These are phyloP conservation scores for Proctacanthus coquilletti DNA, from an alignment of 1,140 invertebrate genomes.

Conservation along the genomic window DNA sequence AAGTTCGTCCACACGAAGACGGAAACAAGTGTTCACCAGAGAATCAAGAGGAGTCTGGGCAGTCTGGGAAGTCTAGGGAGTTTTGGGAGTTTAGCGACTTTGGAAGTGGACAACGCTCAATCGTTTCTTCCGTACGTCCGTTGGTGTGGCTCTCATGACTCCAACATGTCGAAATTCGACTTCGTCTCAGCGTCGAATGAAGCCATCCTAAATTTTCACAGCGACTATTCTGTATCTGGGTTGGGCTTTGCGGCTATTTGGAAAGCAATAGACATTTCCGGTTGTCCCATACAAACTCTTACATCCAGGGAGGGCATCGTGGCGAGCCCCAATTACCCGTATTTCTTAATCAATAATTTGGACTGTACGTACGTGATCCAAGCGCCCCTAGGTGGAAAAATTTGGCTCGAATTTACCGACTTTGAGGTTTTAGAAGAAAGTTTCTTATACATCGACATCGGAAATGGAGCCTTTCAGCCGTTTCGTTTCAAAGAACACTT, in stretches of 20 bases:
- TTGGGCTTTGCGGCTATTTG: slow-evolving; percentile 48
- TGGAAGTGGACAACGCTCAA: slow-evolving; percentile 10
- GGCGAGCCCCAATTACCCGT: slow-evolving; percentile 49
- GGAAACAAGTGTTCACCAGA: too few relatives aligned
- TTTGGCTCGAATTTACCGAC: slow-evolving; percentile 47
- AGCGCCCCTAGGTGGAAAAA: slow-evolving; percentile 39
- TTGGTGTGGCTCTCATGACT: slow-evolving; percentile 39
- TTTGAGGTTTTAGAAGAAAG: slow-evolving; percentile 40
- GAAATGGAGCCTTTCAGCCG: slow-evolving; percentile 34
- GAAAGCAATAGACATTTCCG: slow-evolving; percentile 47
- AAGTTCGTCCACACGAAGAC: too few relatives aligned
- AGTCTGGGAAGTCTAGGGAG: not conserved
- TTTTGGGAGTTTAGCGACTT: too few relatives aligned
- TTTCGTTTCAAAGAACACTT: slow-evolving; percentile 33
- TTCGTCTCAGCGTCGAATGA: slow-evolving; percentile 43
- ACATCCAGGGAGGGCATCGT: slow-evolving; percentile 42
- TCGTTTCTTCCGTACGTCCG: slow-evolving; percentile 23
- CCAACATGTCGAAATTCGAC: slow-evolving; percentile 37
- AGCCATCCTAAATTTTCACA: slow-evolving; percentile 45
- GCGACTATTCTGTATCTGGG: slow-evolving; percentile 49
- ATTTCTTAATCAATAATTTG: slow-evolving; percentile 45
- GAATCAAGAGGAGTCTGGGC: not conserved
- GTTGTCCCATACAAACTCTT: slow-evolving; percentile 45
- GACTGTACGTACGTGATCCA: slow-evolving; percentile 49
- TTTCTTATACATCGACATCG: slow-evolving; percentile 37